phyloP scores from a whole-genome alignment of 2,888 invertebrate genomes.

The Erebia ligea region DNA sequence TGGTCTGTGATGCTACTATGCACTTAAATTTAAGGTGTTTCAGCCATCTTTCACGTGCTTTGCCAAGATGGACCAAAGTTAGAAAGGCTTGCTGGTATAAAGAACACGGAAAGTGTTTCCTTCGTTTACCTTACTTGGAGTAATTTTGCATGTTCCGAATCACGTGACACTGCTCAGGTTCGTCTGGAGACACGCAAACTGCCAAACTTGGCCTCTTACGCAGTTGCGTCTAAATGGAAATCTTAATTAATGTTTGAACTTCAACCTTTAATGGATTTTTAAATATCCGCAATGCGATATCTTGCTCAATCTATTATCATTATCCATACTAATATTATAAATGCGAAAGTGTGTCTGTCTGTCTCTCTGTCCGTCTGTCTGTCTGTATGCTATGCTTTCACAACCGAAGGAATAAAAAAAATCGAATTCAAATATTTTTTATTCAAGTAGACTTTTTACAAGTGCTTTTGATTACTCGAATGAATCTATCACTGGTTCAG shows the following conservation, averaged over 20 bases:
- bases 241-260: constrained; percentile 67
- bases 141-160: constrained; percentile 40
- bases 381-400: no score
- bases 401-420: no score
- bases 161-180: constrained; percentile 52
- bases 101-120: constrained; percentile 30
- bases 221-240: constrained; percentile 56
- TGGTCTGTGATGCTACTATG: background rate
- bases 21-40: background rate
- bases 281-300: constrained; percentile 23
- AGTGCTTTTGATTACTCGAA: no score
- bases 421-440: no score
- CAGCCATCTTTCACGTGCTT: constrained; percentile 19
- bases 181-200: constrained; percentile 53
- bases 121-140: constrained; percentile 32
- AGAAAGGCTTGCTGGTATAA: constrained; percentile 16
- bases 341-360: no score
- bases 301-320: background rate
- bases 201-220: constrained; percentile 54
- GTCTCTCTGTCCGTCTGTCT: no score
- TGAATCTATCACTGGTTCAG: no score
- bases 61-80: constrained; percentile 25
- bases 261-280: constrained; percentile 42
- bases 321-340: no score
- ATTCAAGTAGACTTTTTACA: no score